Conservation (phyloP, 2,888 invertebrate species). For the Zaprionus bogoriensis region DNA sequence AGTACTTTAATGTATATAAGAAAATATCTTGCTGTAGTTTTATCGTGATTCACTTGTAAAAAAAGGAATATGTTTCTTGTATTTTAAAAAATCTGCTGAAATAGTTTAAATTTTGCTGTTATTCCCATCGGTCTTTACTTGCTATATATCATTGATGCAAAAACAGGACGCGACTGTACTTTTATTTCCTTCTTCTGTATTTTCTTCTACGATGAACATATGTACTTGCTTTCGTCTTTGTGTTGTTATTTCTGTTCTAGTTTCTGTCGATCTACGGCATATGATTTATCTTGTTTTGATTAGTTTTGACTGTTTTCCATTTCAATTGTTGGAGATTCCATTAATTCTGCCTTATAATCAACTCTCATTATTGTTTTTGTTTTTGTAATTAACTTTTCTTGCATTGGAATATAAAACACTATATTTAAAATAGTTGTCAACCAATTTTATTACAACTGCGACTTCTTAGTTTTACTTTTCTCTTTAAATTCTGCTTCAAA, state of each 20-base stretch:
- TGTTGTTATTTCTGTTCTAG: slow-evolving; percentile 26
- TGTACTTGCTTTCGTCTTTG: slow-evolving; percentile 22
- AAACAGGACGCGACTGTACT: slow-evolving; percentile 83
- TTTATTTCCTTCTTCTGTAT: slow-evolving; percentile 36
- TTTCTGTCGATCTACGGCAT: slow-evolving; percentile 58
- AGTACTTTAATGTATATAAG: slow-evolving; percentile 61
- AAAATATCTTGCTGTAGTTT: slow-evolving; percentile 62
- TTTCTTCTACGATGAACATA: slow-evolving; percentile 29
- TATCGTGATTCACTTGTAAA: slow-evolving; percentile 48
- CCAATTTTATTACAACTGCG: slow-evolving; percentile 73
- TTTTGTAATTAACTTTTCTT: slow-evolving; percentile 18
- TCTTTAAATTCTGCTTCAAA: slow-evolving; percentile 56
- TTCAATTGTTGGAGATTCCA: neutral
- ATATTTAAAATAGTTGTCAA: slow-evolving; percentile 76
- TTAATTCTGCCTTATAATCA: slow-evolving; percentile 16
- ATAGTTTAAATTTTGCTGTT: slow-evolving; percentile 30
- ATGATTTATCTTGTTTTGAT: slow-evolving; percentile 61
- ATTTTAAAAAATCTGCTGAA: slow-evolving; percentile 46
- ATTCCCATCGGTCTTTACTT: slow-evolving; percentile 33
- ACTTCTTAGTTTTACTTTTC: slow-evolving; percentile 21
- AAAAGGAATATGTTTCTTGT: slow-evolving; percentile 68
- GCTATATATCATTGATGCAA: slow-evolving; percentile 83
- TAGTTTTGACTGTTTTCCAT: slow-evolving; percentile 64
- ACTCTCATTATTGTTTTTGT: slow-evolving; percentile 28
- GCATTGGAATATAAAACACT: slow-evolving; percentile 79